Evolutionary conservation across 2,113 vertebrate genomes (phyloP), one percentile per base, ranked within the genome.

Genomic region (Pelodiscus sinensis): DNA sequence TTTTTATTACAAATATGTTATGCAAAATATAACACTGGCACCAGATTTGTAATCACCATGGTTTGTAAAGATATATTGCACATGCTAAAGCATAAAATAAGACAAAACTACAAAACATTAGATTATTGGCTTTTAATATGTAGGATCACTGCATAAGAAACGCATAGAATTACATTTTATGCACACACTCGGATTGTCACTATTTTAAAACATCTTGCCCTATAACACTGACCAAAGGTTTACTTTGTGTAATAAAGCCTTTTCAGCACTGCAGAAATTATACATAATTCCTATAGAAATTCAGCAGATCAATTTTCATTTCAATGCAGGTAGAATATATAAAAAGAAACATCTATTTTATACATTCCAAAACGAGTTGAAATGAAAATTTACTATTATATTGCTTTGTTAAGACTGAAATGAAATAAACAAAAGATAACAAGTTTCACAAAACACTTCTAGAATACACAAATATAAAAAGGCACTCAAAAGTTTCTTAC

Each of bases 181-280:
- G 97, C 97, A 97, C 97, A 97, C 95, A 88, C 95, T 97, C 94
- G 93, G 98, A 99, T 99, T 99, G 99, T 99, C 99, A 97, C 98
- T 96, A 97, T 97, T 97, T 98, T 97, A 92, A 98, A 98, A 98
- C 90, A 88, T 95, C 97, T 96, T 96, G 96, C 97, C 94, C 96
- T 97, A 93, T 97, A 98, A 98, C 98, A 99, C 98, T 98, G 98
- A 98, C 94, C 96, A 98, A 97, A 94, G 91, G 95, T 97, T 98
- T 97, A 93, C 91, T 91, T 97, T 95, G 94, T 95, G 96, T 97
- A 95, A 97, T 97, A 97, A 98, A 97, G 97, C 98, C 96, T 98
- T 94, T 97, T 97, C 81, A 98, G 97, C 96, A 97, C 97, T 97
- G 97, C 96, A 97, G 97, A 90, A 97, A 96, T 93, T 97, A 97